Evolutionary conservation across 2,113 vertebrate species (phyloP).

Genomic region (Datnioides undecimradiatus): DNA sequence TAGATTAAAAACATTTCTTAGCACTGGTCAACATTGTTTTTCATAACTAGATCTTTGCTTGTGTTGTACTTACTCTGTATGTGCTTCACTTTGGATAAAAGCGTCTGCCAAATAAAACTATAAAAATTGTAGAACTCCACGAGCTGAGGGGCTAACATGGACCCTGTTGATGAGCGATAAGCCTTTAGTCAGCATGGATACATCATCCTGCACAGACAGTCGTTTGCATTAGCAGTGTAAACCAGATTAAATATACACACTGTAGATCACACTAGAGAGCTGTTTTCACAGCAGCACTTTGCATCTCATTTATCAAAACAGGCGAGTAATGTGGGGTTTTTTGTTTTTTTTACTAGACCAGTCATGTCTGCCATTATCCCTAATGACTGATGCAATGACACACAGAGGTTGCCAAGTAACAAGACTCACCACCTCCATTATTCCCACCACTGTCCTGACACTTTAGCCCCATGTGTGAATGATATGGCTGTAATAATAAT

Average conservation of each 20-base stretch:
- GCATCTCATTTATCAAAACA: constrained; percentile 53
- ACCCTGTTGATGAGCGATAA: constrained; percentile 15
- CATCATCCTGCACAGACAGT: constrained; percentile 26
- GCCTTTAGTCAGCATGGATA: constrained; percentile 17
- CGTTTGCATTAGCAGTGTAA: constrained; percentile 40
- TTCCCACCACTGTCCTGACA: constrained; percentile 3
- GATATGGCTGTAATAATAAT: constrained; percentile 48
- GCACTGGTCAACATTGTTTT: too few species aligned
- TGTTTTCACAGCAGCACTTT: constrained; percentile 44
- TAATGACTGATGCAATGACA: constrained; percentile 59
- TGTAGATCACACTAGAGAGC: constrained; percentile 25
- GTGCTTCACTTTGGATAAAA: too few species aligned
- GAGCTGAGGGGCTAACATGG: background rate
- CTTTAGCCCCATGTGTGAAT: constrained; percentile 39
- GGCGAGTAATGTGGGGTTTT: background rate
- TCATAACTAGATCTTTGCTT: too few species aligned
- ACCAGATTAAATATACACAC: constrained; percentile 41
- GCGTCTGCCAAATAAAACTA: too few species aligned
- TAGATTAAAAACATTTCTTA: too few species aligned
- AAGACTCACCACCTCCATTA: constrained; percentile 7
- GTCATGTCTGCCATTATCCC: constrained; percentile 27
- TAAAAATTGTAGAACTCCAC: too few species aligned
- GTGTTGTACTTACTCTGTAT: too few species aligned
- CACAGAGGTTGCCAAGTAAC: constrained; percentile 47
- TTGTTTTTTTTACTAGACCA: constrained; percentile 5